Conservation (phyloP, 2,113 vertebrate genomes). For the Myxocyprinus asiaticus region DNA sequence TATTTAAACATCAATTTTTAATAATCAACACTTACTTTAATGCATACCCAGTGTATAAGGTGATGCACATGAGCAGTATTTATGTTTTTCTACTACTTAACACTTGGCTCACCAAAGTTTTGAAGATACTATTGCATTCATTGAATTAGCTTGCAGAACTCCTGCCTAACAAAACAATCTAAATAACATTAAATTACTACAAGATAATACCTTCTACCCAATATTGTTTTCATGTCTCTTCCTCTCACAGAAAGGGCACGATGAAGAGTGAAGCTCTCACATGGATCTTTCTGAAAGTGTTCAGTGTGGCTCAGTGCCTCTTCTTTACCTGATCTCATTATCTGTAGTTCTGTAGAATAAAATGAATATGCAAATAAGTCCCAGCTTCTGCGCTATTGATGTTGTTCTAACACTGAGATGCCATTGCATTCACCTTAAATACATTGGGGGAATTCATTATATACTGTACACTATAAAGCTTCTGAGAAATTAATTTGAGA, state of each 20-base stretch:
- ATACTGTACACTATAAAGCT: too few relatives aligned
- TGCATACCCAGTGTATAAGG: background rate
- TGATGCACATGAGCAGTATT: background rate
- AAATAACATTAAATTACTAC: background rate
- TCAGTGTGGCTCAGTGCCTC: background rate
- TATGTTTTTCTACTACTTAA: background rate
- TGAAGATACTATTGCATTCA: too few relatives aligned
- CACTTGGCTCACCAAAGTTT: too few relatives aligned
- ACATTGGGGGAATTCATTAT: background rate
- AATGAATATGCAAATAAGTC: background rate
- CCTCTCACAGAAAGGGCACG: slow-evolving; percentile 56
- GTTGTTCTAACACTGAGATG: background rate
- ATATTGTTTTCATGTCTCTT: background rate
- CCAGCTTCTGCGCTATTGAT: background rate
- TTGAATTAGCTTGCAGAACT: too few relatives aligned
- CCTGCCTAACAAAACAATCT: too few relatives aligned
- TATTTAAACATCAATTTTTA: background rate
- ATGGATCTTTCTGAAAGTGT: slow-evolving; percentile 10
- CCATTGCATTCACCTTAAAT: background rate
- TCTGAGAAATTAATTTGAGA: too few relatives aligned
- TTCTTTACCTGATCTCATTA: background rate
- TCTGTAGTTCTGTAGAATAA: slow-evolving; percentile 16
- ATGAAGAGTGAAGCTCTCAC: slow-evolving; percentile 52
- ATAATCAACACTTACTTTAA: background rate
- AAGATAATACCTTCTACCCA: background rate